Percentiles rank a stretch among this genome's conserved stretches.
phyloP scores from a whole-genome alignment of 2,797 vertebrate species.

The Lepus townsendii region DNA sequence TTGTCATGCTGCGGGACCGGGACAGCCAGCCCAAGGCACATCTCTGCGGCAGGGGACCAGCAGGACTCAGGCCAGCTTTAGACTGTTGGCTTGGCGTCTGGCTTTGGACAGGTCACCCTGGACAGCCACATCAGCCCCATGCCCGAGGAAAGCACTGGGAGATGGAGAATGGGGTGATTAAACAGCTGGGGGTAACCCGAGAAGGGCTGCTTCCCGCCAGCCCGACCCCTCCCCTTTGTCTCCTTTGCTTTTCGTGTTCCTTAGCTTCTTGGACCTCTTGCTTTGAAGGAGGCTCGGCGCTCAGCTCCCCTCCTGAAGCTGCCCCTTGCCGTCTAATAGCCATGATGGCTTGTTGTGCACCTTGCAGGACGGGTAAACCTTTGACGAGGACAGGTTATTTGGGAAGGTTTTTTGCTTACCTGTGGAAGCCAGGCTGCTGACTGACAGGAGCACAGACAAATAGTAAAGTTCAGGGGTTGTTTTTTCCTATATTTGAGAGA shows the following conservation, averaged over 20 bases:
- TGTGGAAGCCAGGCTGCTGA: conserved; percentile 73
- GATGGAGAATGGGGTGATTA: not conserved
- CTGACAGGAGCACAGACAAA: conserved; percentile 77
- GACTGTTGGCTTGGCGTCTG: conserved; percentile 54
- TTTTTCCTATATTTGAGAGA: conserved; percentile 70
- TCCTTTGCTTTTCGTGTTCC: not conserved
- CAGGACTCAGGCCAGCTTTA: conserved; percentile 59
- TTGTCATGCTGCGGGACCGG: not conserved
- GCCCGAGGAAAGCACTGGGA: conserved; percentile 70
- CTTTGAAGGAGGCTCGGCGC: too few species aligned
- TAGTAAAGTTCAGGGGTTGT: conserved; percentile 84
- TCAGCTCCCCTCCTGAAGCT: not conserved
- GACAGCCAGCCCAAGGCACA: not conserved
- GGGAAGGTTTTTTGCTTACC: conserved; percentile 63
- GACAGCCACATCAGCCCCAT: conserved; percentile 79
- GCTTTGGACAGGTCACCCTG: conserved; percentile 35
- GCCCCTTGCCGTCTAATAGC: accelerated
- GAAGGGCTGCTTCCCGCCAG: not conserved
- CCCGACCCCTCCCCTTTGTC: not conserved
- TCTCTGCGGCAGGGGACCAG: conserved; percentile 22
- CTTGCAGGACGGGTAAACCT: not conserved
- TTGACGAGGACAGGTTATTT: not conserved
- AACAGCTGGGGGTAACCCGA: not conserved
- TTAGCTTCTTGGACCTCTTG: not conserved
- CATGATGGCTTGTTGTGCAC: not conserved